Conservation (phyloP, 1,140 invertebrate genomes). For the Carposina sasakii region DNA sequence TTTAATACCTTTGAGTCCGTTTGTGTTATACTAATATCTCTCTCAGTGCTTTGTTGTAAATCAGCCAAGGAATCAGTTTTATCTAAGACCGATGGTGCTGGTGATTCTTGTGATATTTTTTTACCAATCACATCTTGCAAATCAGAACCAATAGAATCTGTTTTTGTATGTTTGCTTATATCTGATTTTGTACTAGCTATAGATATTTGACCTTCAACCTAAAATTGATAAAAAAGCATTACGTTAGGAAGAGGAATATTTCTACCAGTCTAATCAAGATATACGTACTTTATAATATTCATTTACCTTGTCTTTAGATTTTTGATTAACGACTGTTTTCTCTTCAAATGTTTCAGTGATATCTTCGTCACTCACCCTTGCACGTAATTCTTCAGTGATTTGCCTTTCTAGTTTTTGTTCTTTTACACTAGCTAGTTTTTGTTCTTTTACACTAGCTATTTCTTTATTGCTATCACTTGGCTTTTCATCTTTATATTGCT, state of each 20-base stretch:
- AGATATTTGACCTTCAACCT: slow-evolving; percentile 50
- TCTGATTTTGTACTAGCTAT: slow-evolving; percentile 57
- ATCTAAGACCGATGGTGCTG: slow-evolving; percentile 48
- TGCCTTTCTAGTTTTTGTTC: slow-evolving; percentile 44
- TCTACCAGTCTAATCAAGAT: too few relatives aligned
- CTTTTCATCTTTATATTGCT: slow-evolving; percentile 23
- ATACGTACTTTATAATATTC: neutral
- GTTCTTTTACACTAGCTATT: too few relatives aligned
- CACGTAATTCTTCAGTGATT: slow-evolving; percentile 47
- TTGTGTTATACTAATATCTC: slow-evolving; percentile 67
- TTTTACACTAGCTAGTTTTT: slow-evolving; percentile 50
- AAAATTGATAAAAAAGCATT: slow-evolving; percentile 16
- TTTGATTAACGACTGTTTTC: slow-evolving; percentile 47
- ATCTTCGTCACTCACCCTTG: slow-evolving; percentile 56
- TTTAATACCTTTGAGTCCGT: slow-evolving; percentile 71
- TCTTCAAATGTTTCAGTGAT: slow-evolving; percentile 52
- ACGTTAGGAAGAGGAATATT: neutral
- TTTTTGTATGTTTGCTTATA: slow-evolving; percentile 58
- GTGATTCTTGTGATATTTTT: slow-evolving; percentile 62
- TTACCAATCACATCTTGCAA: slow-evolving; percentile 38
- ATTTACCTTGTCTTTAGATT: slow-evolving; percentile 49
- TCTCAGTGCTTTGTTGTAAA: slow-evolving; percentile 67
- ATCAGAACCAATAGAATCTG: slow-evolving; percentile 66
- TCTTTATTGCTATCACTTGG: slow-evolving; percentile 68
- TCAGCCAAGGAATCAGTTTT: slow-evolving; percentile 65